Conservation (phyloP, 2,113 vertebrate genomes). For the Noturus placidus region DNA sequence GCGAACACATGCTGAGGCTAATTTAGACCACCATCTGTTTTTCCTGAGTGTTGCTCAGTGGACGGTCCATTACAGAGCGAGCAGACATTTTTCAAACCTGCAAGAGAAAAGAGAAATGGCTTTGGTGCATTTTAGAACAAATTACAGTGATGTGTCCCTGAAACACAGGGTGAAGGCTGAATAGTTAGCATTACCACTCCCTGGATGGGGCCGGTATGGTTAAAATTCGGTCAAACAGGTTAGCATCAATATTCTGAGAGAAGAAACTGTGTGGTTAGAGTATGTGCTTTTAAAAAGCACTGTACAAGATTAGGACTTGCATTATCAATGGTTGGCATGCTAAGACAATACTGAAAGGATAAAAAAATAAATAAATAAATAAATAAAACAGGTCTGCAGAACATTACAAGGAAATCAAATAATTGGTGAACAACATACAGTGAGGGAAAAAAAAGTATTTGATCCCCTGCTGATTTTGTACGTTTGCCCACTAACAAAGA, state of each 20-base stretch:
- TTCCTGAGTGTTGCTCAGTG: not conserved
- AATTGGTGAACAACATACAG: too few relatives aligned
- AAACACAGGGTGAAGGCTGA: not conserved
- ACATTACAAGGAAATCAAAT: too few relatives aligned
- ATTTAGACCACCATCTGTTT: conserved; percentile 29
- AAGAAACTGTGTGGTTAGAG: not conserved
- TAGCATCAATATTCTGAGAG: not conserved
- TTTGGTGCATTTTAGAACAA: not conserved
- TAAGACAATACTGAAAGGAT: too few relatives aligned
- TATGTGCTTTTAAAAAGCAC: not conserved
- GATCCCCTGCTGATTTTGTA: too few relatives aligned
- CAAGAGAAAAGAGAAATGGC: not conserved
- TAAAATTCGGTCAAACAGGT: not conserved
- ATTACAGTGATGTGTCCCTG: not conserved
- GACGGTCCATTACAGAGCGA: not conserved
- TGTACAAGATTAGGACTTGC: not conserved
- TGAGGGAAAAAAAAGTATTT: too few relatives aligned
- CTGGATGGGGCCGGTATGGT: not conserved
- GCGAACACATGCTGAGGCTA: conserved; percentile 27
- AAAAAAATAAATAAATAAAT: too few relatives aligned
- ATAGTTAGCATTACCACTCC: not conserved
- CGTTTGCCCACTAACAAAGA: too few relatives aligned
- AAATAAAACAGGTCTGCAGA: too few relatives aligned
- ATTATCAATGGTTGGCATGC: not conserved
- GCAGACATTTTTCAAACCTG: not conserved